phyloP scores from a whole-genome alignment of 1,140 invertebrate species.

The Calephelis virginiensis region DNA sequence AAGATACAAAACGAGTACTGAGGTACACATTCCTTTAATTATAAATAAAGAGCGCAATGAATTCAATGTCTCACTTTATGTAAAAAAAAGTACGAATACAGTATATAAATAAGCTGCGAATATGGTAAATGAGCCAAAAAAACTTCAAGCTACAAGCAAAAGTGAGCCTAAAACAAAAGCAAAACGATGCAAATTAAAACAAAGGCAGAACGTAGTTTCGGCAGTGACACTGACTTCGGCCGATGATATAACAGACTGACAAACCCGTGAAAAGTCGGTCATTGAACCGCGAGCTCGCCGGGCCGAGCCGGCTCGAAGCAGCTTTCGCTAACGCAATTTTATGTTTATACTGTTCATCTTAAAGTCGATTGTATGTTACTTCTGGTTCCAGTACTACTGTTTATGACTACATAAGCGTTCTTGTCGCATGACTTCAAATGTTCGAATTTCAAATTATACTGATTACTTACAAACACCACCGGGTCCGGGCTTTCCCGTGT shows the following conservation, averaged over 20 bases:
- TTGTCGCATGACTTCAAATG: constrained; percentile 40
- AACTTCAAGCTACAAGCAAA: constrained; percentile 39
- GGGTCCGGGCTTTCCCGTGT: too few relatives aligned
- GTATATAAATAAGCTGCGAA: constrained; percentile 38
- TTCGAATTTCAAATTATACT: constrained; percentile 15
- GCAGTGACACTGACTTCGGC: constrained; percentile 78
- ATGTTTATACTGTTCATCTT: constrained; percentile 48
- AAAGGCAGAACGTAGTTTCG: constrained; percentile 57
- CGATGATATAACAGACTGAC: constrained; percentile 79
- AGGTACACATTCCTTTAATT: background rate
- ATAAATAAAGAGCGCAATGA: constrained; percentile 7
- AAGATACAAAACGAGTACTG: background rate
- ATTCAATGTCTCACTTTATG: constrained; percentile 18
- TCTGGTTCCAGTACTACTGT: constrained; percentile 38
- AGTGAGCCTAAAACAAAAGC: constrained; percentile 41
- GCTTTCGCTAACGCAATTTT: constrained; percentile 69
- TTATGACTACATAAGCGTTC: constrained; percentile 58
- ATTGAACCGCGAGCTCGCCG: constrained; percentile 68
- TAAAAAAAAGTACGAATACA: constrained; percentile 22
- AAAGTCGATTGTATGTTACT: constrained; percentile 49
- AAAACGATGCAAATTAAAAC: constrained; percentile 59
- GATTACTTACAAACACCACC: constrained; percentile 2
- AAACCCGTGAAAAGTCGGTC: constrained; percentile 79
- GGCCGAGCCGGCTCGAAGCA: constrained; percentile 30
- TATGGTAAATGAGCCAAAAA: constrained; percentile 48